These are phyloP conservation scores for Xiphophorus hellerii DNA, from an alignment of 2,113 vertebrate species.

Conservation along the genomic window DNA sequence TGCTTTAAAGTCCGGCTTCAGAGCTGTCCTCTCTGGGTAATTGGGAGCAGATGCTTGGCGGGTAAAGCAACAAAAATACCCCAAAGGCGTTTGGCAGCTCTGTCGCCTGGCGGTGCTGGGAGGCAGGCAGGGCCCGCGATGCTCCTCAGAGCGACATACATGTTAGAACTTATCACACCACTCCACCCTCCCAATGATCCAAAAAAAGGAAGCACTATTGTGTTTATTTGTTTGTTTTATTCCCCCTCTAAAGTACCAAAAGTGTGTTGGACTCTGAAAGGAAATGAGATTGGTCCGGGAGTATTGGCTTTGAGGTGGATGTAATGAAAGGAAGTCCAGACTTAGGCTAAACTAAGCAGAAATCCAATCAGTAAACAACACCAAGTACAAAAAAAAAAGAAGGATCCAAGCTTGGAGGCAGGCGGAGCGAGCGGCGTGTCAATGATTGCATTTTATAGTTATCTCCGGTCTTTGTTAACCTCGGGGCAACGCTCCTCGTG, in stretches of 20 bases:
- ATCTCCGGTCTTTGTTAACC: constrained; percentile 75
- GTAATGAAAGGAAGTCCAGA: constrained; percentile 64
- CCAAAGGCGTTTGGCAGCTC: constrained; percentile 70
- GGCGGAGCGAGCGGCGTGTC: constrained; percentile 37
- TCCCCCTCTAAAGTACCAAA: constrained; percentile 47
- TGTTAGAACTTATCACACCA: constrained; percentile 49
- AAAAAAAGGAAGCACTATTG: constrained; percentile 34
- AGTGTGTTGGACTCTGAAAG: constrained; percentile 53
- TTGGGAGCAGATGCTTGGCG: constrained; percentile 82
- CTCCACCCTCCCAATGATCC: constrained; percentile 33
- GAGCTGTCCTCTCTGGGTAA: constrained; percentile 78
- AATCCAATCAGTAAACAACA: constrained; percentile 77
- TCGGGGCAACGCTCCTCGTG: constrained; percentile 43
- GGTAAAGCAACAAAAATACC: constrained; percentile 82
- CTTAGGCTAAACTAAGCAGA: constrained; percentile 73
- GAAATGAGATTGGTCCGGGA: constrained; percentile 62
- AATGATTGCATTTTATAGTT: constrained; percentile 65
- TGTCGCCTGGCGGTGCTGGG: constrained; percentile 60
- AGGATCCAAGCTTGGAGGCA: constrained; percentile 46
- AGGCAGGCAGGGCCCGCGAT: constrained; percentile 53
- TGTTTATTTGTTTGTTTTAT: background rate
- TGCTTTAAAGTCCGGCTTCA: constrained; percentile 75
- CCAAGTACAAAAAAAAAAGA: constrained; percentile 16
- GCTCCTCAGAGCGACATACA: constrained; percentile 72
- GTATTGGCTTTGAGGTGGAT: constrained; percentile 51